Base-by-base conservation (phyloP, 1,140 invertebrate genomes). In the Augochlora pura region DNA sequence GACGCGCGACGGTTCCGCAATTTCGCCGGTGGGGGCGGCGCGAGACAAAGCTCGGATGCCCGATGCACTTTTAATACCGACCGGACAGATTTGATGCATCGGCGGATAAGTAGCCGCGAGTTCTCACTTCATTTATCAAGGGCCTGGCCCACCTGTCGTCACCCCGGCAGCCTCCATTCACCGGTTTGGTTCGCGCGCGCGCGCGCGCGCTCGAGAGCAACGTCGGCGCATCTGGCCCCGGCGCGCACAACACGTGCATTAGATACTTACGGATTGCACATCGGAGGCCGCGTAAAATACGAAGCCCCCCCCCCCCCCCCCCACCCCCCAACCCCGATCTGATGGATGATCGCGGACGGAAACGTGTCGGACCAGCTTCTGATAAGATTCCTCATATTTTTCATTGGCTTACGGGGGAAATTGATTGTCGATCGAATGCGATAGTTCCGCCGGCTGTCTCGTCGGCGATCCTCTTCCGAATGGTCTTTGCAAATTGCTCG, bases 71-170 rank as follows among this genome's bases (percentile, higher is more conserved):
- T 86, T 86, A 82, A 87, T 83, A 69, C 64, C 76, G 59, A 52
- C 76, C 59, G 46, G 88, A 89, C 87, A 89, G 85, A 90, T 90
- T 89, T 90, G 90, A 91, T 90, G 81, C 86, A 89, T 89, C 84
- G 88, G 69, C 73, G 84, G 89, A 88, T 90, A 89, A 89, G 89
- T 89, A 90, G 87, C 83, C 77, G 81, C 81, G 85, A 88, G 85
- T 89, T 91, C 90, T 88, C 90, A 87, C 87, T 89, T 89, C 86
- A 90, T 91, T 90, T 87, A 88, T 90, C 88, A 91, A 84, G 69
- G 70, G 84, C 82, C 81, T 84, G 81, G 76, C 86, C 85, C 85
- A 82, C 85, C 82, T 89, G 88, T 89, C 85, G 85, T 88, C 86
- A 75, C 68, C 62, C 64, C 21, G 54, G 68, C 69, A 46, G 77